Base-by-base conservation (phyloP, 1,140 invertebrate genomes). In the Spodoptera litura region DNA sequence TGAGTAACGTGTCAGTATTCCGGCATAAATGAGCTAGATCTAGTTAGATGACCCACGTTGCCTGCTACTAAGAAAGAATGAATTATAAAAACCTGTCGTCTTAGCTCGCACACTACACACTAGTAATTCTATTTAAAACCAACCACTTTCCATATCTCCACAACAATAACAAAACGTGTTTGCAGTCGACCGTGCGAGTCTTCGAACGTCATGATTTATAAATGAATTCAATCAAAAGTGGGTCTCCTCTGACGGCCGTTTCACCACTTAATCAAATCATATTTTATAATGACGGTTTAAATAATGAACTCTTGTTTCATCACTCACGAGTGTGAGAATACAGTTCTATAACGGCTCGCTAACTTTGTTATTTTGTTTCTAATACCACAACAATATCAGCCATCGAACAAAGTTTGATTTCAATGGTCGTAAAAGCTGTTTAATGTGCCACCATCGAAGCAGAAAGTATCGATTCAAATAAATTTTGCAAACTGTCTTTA, bases 191-290 rank as follows among this genome's bases (percentile, higher is more conserved):
- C 38, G 35, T 66, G 38, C 38, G 15, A 15, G 38, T 20, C 55
- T 31, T n/a, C 31, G 8, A 35, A 75, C 56, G 20, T 51, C 31
- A 77, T 78, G 79, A 83, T 81, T 83, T 81, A 84, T 83, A 80
- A 79, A 75, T 79, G 78, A 84, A 84, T 81, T 83, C 76, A 86
- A 86, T 83, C 79, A 78, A 44, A 83, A 84, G 74, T 81, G 74
- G 81, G 82, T 81, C 66, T 59, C 58, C 44, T 52, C 53, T 78
- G 70, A 74, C 71, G 31, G 10, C 62, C 53, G 55, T 59, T 72
- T 72, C 70, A 72, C 55, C 55, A 70, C 51, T 64, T 78, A 64
- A 78, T 80, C 70, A 72, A 70, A 53, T 53, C 52, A 56, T 58
- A 58, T 72, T 72, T 72, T 58, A 72, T 72, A 72, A 72, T 58